Conservation (phyloP, 53 echinoderm and acorn worm genomes). For the Henricia sp. region DNA sequence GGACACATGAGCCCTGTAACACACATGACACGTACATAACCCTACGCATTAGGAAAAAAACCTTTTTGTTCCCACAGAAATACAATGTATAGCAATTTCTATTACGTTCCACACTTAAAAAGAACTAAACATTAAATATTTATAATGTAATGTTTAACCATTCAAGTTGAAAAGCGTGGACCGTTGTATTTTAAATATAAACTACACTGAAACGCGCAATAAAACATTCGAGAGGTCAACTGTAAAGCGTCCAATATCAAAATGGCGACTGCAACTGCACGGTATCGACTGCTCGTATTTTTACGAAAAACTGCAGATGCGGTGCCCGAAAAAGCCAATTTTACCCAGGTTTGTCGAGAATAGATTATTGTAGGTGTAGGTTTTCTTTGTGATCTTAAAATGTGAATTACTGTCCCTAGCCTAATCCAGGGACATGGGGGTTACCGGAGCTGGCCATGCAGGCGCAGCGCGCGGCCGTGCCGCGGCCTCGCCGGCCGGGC, state of each 20-base stretch:
- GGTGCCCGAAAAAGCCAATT: slow-evolving; percentile 31
- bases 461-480: no score
- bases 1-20: neutral
- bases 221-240: neutral
- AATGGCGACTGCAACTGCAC: slow-evolving; percentile 53
- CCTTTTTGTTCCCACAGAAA: neutral
- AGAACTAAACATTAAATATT: neutral
- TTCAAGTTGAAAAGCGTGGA: neutral
- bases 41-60: slow-evolving; percentile 4
- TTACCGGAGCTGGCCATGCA: no score
- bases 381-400: no score
- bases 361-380: no score
- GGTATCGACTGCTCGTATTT: slow-evolving; percentile 53
- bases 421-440: no score
- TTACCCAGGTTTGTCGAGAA: slow-evolving; percentile 61
- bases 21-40: neutral
- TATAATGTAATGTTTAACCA: neutral
- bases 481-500: no score
- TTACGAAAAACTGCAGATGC: slow-evolving; percentile 44
- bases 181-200: neutral
- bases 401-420: no score
- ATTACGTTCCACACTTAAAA: neutral
- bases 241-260: slow-evolving; percentile 20
- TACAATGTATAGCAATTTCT: neutral
- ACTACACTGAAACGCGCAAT: neutral